These are phyloP conservation scores for Caenorhabditis virilis DNA, from an alignment of 2,888 invertebrate genomes.

Conservation along the genomic window DNA sequence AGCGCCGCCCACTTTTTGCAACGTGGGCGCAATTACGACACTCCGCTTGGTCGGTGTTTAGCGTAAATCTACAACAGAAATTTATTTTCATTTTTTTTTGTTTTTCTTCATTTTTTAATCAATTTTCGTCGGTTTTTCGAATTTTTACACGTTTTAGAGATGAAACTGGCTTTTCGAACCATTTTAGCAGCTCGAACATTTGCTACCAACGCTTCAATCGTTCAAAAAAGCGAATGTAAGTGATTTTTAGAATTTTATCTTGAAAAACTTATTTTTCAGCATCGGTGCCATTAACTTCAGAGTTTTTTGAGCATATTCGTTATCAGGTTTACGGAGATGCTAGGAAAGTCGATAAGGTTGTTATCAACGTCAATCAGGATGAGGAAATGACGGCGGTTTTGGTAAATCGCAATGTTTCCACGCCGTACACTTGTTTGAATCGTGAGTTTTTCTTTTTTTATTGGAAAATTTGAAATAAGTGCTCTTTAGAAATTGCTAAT, in stretches of 20 bases:
- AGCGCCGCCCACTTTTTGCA: slow-evolving; percentile 11
- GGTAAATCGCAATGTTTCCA: slow-evolving; percentile 36
- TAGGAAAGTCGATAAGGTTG: slow-evolving; percentile 37
- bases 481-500: too few relatives aligned
- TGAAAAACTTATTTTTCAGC: slow-evolving; percentile 6
- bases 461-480: neutral
- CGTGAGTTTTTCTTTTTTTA: slow-evolving; percentile 23
- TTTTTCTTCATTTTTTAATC: slow-evolving; percentile 6
- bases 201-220: slow-evolving; percentile 6
- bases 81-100: slow-evolving; percentile 1
- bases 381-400: slow-evolving; percentile 9
- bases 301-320: slow-evolving; percentile 41
- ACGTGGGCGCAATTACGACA: neutral
- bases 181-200: slow-evolving; percentile 9
- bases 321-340: slow-evolving; percentile 31
- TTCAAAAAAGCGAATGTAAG: too few relatives aligned
- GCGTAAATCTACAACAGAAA: slow-evolving; percentile 11
- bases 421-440: slow-evolving; percentile 23
- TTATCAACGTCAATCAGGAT: slow-evolving; percentile 18
- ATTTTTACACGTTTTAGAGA: slow-evolving; percentile 5
- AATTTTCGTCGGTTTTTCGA: neutral
- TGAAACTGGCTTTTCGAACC: slow-evolving; percentile 16
- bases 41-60: slow-evolving; percentile 4
- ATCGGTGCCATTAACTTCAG: slow-evolving; percentile 9
- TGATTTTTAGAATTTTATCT: neutral